A percentile compares a stretch with the other conserved stretches of the same genome.
These are phyloP conservation scores for Capreolus pygargus DNA, from an alignment of 2,113 vertebrate species.

Conservation along the genomic window DNA sequence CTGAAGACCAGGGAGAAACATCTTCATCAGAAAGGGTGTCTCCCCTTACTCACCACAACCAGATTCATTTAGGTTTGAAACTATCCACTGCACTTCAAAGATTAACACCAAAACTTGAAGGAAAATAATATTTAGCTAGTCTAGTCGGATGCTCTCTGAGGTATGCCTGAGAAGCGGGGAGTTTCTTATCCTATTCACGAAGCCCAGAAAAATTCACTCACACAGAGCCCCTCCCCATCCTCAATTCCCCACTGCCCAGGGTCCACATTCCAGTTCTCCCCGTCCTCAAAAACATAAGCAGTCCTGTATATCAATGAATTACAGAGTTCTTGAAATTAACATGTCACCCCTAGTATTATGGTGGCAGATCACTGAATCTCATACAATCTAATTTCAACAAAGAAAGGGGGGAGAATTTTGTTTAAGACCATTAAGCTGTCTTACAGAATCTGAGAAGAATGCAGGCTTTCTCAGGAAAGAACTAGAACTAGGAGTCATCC, in stretches of 20 bases:
- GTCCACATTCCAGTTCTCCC: not conserved
- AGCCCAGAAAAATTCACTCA: not conserved
- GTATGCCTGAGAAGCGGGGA: not conserved
- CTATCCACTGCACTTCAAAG: not conserved
- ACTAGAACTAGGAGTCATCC: not conserved
- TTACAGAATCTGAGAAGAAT: not conserved
- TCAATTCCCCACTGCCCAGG: not conserved
- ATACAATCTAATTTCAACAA: not conserved
- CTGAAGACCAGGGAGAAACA: conserved; percentile 27
- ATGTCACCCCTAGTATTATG: not conserved
- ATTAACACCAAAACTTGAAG: not conserved
- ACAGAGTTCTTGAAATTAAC: not conserved
- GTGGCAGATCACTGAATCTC: not conserved
- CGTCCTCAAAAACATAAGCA: not conserved
- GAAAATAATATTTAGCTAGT: not conserved
- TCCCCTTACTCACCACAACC: not conserved
- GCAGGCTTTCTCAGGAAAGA: not conserved
- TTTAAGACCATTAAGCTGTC: not conserved
- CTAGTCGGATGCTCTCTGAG: not conserved
- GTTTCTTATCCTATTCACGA: not conserved
- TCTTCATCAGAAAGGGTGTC: not conserved
- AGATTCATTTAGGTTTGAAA: not conserved
- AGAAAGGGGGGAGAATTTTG: not conserved
- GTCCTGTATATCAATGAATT: not conserved
- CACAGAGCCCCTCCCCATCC: not conserved